These are phyloP conservation scores for Callipepla californica DNA, from an alignment of 2,113 vertebrate genomes.

Conservation along the genomic window DNA sequence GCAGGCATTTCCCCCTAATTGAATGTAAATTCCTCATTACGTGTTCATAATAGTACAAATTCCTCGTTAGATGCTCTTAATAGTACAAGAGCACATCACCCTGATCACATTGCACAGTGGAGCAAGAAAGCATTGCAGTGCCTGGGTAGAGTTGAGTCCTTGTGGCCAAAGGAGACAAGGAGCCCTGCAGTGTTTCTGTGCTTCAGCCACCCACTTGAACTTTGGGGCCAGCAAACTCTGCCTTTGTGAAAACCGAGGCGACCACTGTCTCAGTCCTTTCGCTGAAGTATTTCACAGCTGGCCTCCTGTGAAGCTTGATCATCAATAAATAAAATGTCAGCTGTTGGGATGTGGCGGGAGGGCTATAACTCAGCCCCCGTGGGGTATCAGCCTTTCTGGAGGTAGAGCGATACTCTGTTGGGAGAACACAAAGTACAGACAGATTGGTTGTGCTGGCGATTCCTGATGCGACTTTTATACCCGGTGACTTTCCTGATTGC, in stretches of 20 bases:
- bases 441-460: not conserved
- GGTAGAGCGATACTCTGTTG: not conserved
- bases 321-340: constrained; percentile 17
- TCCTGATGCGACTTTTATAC: constrained; percentile 28
- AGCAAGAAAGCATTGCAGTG: not conserved
- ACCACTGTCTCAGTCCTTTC: not conserved
- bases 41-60: not conserved
- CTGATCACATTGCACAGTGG: not conserved
- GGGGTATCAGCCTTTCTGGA: not conserved
- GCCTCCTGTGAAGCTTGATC: not conserved
- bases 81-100: not conserved
- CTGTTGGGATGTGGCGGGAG: not conserved
- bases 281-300: constrained; percentile 13
- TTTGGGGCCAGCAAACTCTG: not conserved
- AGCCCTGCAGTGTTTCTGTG: not conserved
- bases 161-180: not conserved
- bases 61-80: not conserved
- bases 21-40: not conserved
- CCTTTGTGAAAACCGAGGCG: constrained; percentile 3
- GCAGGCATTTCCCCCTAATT: not conserved
- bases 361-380: not conserved
- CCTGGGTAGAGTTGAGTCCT: not conserved
- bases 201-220: not conserved
- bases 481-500: not conserved
- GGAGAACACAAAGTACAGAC: constrained; percentile 4